These are phyloP conservation scores for Clinocottus analis DNA, from an alignment of 2,113 vertebrate species.

Conservation along the genomic window DNA sequence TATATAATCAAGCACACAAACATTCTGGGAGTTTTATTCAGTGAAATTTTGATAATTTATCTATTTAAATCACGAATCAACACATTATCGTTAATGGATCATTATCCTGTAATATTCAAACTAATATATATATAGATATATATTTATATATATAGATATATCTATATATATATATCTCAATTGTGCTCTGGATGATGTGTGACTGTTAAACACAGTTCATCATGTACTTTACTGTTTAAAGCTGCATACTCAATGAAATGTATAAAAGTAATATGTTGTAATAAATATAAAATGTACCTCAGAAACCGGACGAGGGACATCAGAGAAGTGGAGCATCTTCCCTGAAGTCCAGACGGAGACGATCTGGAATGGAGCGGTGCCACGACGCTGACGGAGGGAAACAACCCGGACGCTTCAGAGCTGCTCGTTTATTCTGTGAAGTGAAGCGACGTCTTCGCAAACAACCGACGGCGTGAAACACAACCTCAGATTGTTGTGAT, in stretches of 20 bases:
- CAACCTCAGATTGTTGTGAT: too few species aligned
- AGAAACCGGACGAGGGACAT: not conserved
- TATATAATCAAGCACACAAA: too few species aligned
- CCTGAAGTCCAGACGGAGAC: slow-evolving; percentile 4
- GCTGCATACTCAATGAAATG: too few species aligned
- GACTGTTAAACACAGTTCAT: not conserved
- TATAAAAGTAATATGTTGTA: too few species aligned
- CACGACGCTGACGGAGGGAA: too few species aligned
- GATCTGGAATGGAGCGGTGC: slow-evolving; percentile 2
- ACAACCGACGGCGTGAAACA: too few species aligned
- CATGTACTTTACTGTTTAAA: too few species aligned
- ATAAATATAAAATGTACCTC: too few species aligned
- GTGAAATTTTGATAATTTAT: not conserved
- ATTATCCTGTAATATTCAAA: slow-evolving; percentile 41
- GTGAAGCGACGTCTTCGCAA: not conserved
- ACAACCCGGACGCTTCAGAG: not conserved
- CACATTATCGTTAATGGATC: slow-evolving; percentile 25
- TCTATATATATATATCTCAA: too few species aligned
- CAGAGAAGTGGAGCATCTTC: not conserved
- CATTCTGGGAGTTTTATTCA: not conserved
- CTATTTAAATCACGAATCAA: slow-evolving; percentile 11
- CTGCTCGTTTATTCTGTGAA: not conserved
- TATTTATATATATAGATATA: too few species aligned
- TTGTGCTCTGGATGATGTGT: too few species aligned
- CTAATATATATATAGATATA: too few species aligned